Conservation (phyloP, 2,888 invertebrate genomes). For the Hirtodrosophila confusa region DNA sequence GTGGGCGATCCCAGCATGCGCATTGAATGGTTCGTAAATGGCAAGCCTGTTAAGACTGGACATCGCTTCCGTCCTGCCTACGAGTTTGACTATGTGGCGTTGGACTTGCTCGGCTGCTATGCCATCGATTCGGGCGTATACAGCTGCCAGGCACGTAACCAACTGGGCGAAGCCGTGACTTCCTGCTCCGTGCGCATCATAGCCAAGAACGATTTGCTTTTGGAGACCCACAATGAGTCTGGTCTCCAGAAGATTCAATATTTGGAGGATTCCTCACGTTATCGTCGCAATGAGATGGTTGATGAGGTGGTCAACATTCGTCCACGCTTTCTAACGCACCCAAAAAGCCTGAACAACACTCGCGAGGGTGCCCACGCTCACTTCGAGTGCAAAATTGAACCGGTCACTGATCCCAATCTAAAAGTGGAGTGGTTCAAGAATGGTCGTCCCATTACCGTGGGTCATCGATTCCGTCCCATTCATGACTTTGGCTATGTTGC, state of each 20-base stretch:
- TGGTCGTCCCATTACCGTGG: conserved; percentile 96
- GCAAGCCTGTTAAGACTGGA: conserved; percentile 95
- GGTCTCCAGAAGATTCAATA: conserved; percentile 96
- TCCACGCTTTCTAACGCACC: conserved; percentile 93
- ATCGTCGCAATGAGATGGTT: conserved; percentile 91
- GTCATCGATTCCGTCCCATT: conserved; percentile 97
- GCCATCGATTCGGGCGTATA: conserved; percentile 99
- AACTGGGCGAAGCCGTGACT: conserved; percentile 96
- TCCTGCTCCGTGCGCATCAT: conserved; percentile 95
- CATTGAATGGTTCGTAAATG: conserved; percentile 98
- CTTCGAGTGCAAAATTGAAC: conserved; percentile 98
- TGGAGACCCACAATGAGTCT: conserved; percentile 95
- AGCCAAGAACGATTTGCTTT: conserved; percentile 93
- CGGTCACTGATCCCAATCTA: conserved; percentile 97
- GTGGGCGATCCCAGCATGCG: conserved; percentile 96
- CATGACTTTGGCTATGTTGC: conserved; percentile 99
- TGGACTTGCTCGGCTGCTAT: conserved; percentile 97
- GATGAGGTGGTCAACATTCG: conserved; percentile 93
- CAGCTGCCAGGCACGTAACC: conserved; percentile 97
- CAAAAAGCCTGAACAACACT: conserved; percentile 93
- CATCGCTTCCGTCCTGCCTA: conserved; percentile 97
- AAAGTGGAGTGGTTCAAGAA: conserved; percentile 99
- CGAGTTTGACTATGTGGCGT: conserved; percentile 98
- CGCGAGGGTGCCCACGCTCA: conserved; percentile 96
- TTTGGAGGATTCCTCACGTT: conserved; percentile 93